Evolutionary conservation across 2,888 invertebrate species (phyloP), one percentile per base, ranked within the genome.

Genomic region (Punctoribates punctum): DNA sequence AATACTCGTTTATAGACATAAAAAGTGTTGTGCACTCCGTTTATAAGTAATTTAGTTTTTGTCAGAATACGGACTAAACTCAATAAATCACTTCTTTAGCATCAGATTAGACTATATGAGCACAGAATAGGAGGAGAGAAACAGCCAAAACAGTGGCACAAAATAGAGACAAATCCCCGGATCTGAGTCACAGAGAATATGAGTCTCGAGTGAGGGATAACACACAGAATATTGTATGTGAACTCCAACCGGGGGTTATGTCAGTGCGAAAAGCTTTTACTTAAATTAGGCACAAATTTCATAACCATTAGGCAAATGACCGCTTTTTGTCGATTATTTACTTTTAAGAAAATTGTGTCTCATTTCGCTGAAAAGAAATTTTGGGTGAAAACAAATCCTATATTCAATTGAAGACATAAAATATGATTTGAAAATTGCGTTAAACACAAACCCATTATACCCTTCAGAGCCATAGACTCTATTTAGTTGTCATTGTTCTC

Each of bases 11-110:
- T 15, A 27, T 38, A 65, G 17, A 42, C 70, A 70, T 11, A 70
- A 70, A 70, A 15, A 23, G 34, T 70, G 23, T 38, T 38, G 27
- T 65, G 34, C 38, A 34, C 15, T 65, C 17, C 46, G 38, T 23
- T 70, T 70, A 70, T 70, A 38, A 70, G 72, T 72, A 72, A 72
- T 72, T 72, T 27, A 48, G 46, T 72, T 72, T n/a, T 67, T 72
- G 72, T 72, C 48, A 42, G n/a, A 72, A 25, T 15, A 20, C 17
- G 17, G 23, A 72, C 46, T 72, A 13, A 72, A 72, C 42, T 42
- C 48, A 72, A 72, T 72, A 72, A 72, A 72, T 72, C 72, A 72
- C 6, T 25, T 46, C 72, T 72, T 72, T 46, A 42, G 46, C 23
- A 42, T 72, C 1, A 46, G 72, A 72, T 72, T 72, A 72, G 46